Evolutionary conservation across 2,113 vertebrate genomes (phyloP).

Genomic region (Globicephala melas): DNA sequence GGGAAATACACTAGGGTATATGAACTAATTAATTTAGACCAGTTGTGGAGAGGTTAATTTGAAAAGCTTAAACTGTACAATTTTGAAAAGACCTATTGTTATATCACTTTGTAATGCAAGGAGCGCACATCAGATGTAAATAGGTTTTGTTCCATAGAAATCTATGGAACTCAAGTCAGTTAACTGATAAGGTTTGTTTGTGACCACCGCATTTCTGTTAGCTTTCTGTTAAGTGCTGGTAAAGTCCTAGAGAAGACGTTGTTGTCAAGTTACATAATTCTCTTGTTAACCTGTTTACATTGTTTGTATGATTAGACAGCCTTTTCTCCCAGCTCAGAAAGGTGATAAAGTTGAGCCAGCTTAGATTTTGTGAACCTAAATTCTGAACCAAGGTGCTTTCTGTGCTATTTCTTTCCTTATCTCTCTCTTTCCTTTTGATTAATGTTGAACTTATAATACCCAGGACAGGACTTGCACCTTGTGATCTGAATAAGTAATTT

Average conservation of each 20-base stretch:
- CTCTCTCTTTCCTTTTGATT: background rate
- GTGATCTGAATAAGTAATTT: slow-evolving; percentile 9
- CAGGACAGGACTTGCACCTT: background rate
- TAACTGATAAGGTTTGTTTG: background rate
- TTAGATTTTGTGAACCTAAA: slow-evolving; percentile 34
- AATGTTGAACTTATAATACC: background rate
- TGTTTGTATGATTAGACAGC: slow-evolving; percentile 5
- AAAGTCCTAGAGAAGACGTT: background rate
- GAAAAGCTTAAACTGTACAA: background rate
- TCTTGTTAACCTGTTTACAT: background rate
- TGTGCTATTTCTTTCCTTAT: background rate
- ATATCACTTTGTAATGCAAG: background rate
- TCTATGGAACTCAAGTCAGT: background rate
- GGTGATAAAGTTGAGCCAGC: background rate
- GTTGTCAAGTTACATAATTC: background rate
- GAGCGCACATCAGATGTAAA: background rate
- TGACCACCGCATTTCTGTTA: background rate
- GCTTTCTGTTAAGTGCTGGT: background rate
- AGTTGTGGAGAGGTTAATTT: background rate
- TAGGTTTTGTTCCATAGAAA: background rate
- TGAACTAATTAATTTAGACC: slow-evolving; percentile 14
- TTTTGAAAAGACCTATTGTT: background rate
- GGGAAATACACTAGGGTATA: background rate
- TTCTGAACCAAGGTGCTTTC: background rate
- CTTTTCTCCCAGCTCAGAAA: slow-evolving; percentile 35